Percentiles rank a stretch among this genome's conserved stretches.
Evolutionary conservation across 2,888 invertebrate species (phyloP).

Genomic region (Euplagia quadripunctaria): DNA sequence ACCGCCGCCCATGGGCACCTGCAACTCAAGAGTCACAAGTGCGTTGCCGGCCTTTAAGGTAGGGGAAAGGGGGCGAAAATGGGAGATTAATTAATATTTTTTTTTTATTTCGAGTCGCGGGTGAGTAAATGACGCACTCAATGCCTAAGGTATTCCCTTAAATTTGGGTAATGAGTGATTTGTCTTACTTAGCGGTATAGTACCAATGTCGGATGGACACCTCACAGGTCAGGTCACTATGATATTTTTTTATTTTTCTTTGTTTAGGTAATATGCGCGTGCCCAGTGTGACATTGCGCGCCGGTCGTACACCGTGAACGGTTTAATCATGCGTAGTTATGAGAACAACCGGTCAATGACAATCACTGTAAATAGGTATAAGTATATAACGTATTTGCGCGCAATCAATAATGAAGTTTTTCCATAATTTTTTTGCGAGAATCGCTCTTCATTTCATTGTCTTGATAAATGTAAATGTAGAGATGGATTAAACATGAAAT

Average conservation of each 20-base stretch:
- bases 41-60: no score
- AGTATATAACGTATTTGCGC: neutral
- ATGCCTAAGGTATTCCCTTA: neutral
- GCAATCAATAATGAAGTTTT: neutral
- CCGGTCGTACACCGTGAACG: neutral
- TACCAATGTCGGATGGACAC: neutral
- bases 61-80: no score
- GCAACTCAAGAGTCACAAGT: no score
- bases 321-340: neutral
- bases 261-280: no score
- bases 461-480: neutral
- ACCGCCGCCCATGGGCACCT: no score
- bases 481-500: neutral
- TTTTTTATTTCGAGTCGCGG: neutral
- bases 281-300: no score
- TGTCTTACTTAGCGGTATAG: neutral
- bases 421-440: neutral
- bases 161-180: neutral
- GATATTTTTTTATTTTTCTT: no score
- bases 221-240: neutral
- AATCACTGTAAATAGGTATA: neutral
- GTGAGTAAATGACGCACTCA: neutral
- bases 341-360: neutral
- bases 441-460: neutral
- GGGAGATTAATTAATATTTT: neutral